Conservation (phyloP, 2,888 invertebrate species). For the Orchestes rusci region DNA sequence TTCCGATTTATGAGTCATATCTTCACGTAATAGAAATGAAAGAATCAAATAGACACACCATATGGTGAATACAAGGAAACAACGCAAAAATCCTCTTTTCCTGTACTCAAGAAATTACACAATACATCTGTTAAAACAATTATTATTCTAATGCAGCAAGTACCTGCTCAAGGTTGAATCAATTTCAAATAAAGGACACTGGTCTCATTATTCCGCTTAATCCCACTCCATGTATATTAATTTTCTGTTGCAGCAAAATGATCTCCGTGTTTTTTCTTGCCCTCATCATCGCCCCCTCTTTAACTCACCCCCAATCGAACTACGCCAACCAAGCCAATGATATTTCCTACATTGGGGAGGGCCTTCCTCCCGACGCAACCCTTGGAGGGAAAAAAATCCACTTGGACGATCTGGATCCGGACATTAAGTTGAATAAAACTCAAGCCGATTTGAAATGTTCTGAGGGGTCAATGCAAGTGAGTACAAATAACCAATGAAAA, state of each 20-base stretch:
- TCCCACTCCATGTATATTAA: neutral
- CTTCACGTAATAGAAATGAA: too few relatives aligned
- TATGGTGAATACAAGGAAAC: too few relatives aligned
- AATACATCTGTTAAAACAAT: too few relatives aligned
- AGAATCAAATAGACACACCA: too few relatives aligned
- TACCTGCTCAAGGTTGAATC: neutral
- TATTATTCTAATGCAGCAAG: too few relatives aligned
- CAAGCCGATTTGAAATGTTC: slow-evolving; percentile 85
- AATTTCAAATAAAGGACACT: neutral
- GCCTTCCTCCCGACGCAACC: slow-evolving; percentile 76
- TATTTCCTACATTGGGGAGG: slow-evolving; percentile 74
- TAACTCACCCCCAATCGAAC: slow-evolving; percentile 76
- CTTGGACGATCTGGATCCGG: slow-evolving; percentile 77
- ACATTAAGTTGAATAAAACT: slow-evolving; percentile 81
- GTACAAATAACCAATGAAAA: too few relatives aligned
- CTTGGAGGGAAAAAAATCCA: slow-evolving; percentile 85
- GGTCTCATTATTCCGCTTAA: neutral
- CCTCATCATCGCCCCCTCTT: neutral
- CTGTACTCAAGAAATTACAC: too few relatives aligned
- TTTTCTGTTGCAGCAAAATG: neutral
- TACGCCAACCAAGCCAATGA: slow-evolving; percentile 83
- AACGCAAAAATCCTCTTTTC: too few relatives aligned
- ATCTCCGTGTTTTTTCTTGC: neutral
- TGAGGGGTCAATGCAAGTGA: slow-evolving; percentile 65
- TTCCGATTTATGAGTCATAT: too few relatives aligned